Evolutionary conservation across 1,140 invertebrate genomes (phyloP), one percentile per base, ranked within the genome.

Genomic region (Parapsyche elsis): DNA sequence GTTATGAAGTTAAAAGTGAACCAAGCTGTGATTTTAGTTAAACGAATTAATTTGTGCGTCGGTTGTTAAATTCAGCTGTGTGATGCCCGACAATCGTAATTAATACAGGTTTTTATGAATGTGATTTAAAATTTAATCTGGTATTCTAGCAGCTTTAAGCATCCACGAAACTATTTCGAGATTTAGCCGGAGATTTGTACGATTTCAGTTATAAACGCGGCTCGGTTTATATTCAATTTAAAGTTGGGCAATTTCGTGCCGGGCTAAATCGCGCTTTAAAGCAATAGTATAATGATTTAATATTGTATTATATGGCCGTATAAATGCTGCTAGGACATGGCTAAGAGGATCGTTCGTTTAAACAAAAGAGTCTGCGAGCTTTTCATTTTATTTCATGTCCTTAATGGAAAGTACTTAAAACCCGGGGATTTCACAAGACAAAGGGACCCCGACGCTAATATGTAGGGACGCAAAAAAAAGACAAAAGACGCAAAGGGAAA

Each of bases 361-460:
- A 71, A 77, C 78, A 82, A 82, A 82, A 79, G 73, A 64, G 64
- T 61, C 70, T 57, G 38, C 70, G 71, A 44, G 78, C 71, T 79
- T 82, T 82, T 82, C 81, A 82, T 82, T 81, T 38, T 81, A 71
- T 81, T 82, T 71, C 73, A 61, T 73, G 77, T 71, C 78, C 67
- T 61, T 81, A 81, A 81, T 81, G 70, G 80, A 78, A 73, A 71
- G 46, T 75, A 46, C 81, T 80, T 80, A 82, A 82, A 82, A 82
- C 79, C 38, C 53, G 70, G 78, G 19, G 76, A 81, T 79, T 80
- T 76, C 16, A 12, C 9, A 30, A 77, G 78, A 82, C 78, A 82
- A 82, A 82, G 64, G 61, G 38, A 74, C 21, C 64, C 30, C 64
- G 59, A 21, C 59, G 7, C 24, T 57, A 30, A 75, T 57, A 57